Evolutionary conservation across 2,888 invertebrate species (phyloP), one percentile per base, ranked within the genome.

Genomic region (Tolmerus cingulatus): DNA sequence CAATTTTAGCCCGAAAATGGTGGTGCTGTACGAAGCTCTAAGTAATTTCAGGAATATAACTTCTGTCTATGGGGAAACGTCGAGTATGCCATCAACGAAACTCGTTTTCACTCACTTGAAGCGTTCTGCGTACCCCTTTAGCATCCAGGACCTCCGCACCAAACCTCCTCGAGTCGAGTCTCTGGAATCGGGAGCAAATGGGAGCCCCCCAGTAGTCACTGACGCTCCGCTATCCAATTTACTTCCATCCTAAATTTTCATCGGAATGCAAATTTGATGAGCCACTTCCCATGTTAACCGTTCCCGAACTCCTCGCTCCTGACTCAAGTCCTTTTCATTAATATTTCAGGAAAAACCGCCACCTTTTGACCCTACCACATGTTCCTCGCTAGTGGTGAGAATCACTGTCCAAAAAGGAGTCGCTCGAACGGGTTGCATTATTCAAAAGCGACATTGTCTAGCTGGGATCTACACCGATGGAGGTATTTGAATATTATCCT

Each of bases 251-350:
- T 79, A 79, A 46, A 79, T 79, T 46, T 79, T 51, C 79, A 46
- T 19, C 51, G 79, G 79, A 79, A 79, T 79, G 79, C 79, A 79
- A 79, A 79, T 79, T 79, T 79, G 51, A 79, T 79, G 79, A 79
- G 51, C 79, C 79, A 79, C 79, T 79, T 51, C 79, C 27, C 23
- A 46, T 51, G 51, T 79, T 43, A 51, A 16, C 46, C 40, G 27
- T 27, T 79, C 12, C 79, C 19, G 5, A 46, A 46, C 51, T 23
- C 5, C 23, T 46, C 16, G 46, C 23, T 27, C 51, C 23, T 23
- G 8, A 14, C 66, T 14, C 27, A 12, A 66, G 66, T 66, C 27
- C 66, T 66, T 66, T 66, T 66, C 27, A 66, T 66, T 66, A 66
- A 66, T 66, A 66, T 66, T 66, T 66, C 66, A 66, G 27, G 66